Conservation (phyloP, 2,113 vertebrate species). For the Chloroceryle aenea region DNA sequence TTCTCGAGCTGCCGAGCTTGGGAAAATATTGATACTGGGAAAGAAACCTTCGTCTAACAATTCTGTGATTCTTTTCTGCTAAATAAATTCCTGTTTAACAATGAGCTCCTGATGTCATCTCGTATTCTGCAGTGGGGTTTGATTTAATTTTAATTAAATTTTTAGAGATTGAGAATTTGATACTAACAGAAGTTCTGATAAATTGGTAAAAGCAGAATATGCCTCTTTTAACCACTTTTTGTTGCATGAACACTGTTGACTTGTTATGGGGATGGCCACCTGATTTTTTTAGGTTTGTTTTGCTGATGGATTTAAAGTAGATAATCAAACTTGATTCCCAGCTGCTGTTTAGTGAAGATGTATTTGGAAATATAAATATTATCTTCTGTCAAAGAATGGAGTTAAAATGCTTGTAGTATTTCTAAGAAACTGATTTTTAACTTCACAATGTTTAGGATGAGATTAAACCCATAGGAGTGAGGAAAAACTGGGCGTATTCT, state of each 20-base stretch:
- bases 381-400: neutral
- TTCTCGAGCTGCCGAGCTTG: slow-evolving; percentile 12
- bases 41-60: neutral
- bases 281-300: neutral
- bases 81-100: neutral
- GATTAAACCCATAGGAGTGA: neutral
- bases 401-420: neutral
- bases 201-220: neutral
- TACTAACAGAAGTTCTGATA: neutral
- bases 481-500: neutral
- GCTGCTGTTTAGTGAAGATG: neutral
- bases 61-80: too few relatives aligned
- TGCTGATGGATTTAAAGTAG: neutral
- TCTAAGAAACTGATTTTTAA: neutral
- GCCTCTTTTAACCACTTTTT: neutral
- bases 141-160: neutral
- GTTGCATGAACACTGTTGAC: neutral
- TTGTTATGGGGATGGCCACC: neutral
- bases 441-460: neutral
- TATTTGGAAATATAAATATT: neutral
- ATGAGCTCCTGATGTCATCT: neutral
- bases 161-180: neutral
- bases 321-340: neutral
- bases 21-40: slow-evolving; percentile 5
- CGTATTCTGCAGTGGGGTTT: neutral